A percentile compares a stretch with the other conserved stretches of the same genome.
These are phyloP conservation scores for Drosophila athabasca DNA, from an alignment of 1,140 invertebrate genomes.

Conservation along the genomic window DNA sequence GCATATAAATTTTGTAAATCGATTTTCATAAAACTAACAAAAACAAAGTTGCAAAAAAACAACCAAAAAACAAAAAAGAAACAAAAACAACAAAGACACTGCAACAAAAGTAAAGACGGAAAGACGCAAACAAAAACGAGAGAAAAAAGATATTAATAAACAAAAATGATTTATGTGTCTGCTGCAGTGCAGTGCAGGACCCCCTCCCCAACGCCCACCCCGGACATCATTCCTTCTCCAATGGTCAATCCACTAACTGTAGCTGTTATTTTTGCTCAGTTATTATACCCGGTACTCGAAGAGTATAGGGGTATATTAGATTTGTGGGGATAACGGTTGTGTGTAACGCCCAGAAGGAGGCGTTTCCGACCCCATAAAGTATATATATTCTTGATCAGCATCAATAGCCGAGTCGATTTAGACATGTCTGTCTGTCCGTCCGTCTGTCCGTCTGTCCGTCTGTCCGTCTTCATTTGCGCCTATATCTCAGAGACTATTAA, in stretches of 20 bases:
- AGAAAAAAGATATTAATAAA: slow-evolving; percentile 63
- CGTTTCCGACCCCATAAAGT: no score
- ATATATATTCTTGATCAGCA: no score
- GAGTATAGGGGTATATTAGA: no score
- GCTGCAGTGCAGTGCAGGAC: slow-evolving; percentile 45
- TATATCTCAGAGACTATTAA: no score
- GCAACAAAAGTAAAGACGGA: slow-evolving; percentile 2
- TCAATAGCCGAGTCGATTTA: no score
- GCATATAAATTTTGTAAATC: slow-evolving; percentile 68
- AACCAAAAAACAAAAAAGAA: slow-evolving; percentile 58
- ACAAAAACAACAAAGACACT: slow-evolving; percentile 52
- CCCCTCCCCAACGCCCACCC: not conserved
- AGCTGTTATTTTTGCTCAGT: slow-evolving; percentile 37
- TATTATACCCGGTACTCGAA: no score
- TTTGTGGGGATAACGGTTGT: no score
- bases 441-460: no score
- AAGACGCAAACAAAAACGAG: slow-evolving; percentile 21
- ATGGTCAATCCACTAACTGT: slow-evolving; percentile 30
- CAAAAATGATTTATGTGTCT: slow-evolving; percentile 73
- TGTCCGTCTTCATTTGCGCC: no score
- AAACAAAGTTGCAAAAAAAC: slow-evolving; percentile 62
- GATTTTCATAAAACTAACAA: slow-evolving; percentile 66
- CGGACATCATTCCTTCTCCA: no score
- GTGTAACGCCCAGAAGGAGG: no score
- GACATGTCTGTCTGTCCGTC: no score